A percentile compares a stretch with the other conserved stretches of the same genome.
Conservation (phyloP, 2,113 vertebrate genomes). For the Nanger granti region DNA sequence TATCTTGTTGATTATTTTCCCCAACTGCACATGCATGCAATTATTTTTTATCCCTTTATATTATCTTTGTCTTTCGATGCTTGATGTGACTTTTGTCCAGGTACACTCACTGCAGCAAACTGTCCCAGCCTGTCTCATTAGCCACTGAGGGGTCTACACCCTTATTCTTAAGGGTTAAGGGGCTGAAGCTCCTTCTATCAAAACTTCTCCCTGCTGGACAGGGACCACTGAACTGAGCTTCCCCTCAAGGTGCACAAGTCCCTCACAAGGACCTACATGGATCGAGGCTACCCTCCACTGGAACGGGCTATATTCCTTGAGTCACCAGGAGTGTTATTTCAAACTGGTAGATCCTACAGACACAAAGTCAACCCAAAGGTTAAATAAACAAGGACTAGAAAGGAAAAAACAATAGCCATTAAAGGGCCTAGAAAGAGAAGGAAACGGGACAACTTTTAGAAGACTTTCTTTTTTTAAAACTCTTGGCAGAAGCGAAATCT, state of each 20-base stretch:
- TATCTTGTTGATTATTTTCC: not conserved
- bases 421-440: no score
- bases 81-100: not conserved
- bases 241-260: not conserved
- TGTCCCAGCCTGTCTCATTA: not conserved
- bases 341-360: no score
- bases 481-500: no score
- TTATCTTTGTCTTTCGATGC: not conserved
- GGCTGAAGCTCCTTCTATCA: not conserved
- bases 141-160: not conserved
- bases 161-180: not conserved
- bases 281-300: no score
- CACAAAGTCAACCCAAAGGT: no score
- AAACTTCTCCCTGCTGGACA: not conserved
- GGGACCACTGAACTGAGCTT: not conserved
- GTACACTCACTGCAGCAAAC: not conserved
- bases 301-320: no score
- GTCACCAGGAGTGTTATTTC: no score
- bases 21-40: not conserved
- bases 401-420: no score
- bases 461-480: no score
- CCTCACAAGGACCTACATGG: not conserved
- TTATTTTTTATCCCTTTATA: not conserved
- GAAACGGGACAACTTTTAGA: fast-evolving
- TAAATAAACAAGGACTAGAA: no score